A percentile compares a stretch with the other conserved stretches of the same genome.
phyloP scores from a whole-genome alignment of 2,113 vertebrate species.

The Chaenogobius annularis region DNA sequence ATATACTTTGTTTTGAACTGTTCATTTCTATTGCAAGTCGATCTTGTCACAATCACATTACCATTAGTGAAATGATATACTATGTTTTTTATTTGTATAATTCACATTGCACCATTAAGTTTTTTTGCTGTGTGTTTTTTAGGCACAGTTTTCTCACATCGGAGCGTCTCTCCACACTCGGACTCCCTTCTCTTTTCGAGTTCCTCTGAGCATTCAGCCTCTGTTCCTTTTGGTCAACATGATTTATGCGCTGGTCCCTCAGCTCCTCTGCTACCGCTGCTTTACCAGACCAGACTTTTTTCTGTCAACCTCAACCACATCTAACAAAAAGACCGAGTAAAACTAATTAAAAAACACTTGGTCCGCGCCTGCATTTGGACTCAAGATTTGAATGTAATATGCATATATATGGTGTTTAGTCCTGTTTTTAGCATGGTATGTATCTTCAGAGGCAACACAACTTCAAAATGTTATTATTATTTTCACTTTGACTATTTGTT shows the following conservation, averaged over 20 bases:
- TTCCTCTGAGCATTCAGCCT: conserved; percentile 82
- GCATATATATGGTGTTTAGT: not conserved
- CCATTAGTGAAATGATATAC: too few species aligned
- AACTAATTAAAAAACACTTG: not conserved
- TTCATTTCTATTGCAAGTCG: too few species aligned
- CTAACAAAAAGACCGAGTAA: conserved; percentile 63
- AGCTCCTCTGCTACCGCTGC: conserved; percentile 89
- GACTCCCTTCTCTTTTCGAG: conserved; percentile 91
- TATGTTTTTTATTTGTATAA: too few species aligned
- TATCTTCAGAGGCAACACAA: not conserved
- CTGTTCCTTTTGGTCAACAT: conserved; percentile 85
- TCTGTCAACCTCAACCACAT: conserved; percentile 65
- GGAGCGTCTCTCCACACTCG: conserved; percentile 93
- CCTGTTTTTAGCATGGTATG: not conserved
- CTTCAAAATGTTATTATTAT: not conserved
- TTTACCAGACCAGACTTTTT: conserved; percentile 87
- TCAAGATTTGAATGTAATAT: not conserved
- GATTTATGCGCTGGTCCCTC: conserved; percentile 85
- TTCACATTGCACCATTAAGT: not conserved
- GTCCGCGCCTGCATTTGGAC: not conserved
- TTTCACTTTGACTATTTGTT: not conserved
- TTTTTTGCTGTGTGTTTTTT: not conserved
- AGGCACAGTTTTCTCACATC: conserved; percentile 94
- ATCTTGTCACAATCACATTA: too few species aligned
- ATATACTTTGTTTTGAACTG: too few species aligned